phyloP scores from a whole-genome alignment of 1,140 invertebrate genomes.

The Drosophila auraria region DNA sequence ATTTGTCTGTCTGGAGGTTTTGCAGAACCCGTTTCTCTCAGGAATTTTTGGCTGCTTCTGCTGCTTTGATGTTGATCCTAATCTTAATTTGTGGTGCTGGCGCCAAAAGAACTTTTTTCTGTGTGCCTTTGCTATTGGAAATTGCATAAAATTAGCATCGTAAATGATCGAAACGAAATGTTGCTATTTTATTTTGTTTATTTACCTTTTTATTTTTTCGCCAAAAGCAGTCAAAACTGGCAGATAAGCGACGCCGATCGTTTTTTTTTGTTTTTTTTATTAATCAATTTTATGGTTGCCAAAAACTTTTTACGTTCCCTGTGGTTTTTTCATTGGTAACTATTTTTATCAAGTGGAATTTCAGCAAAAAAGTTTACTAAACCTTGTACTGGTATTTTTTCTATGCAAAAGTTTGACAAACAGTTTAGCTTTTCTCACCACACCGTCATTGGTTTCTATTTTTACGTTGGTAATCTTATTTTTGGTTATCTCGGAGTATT shows the following conservation, averaged over 20 bases:
- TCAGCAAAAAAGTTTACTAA: not conserved
- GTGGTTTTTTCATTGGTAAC: conserved; percentile 14
- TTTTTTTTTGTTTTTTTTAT: conserved; percentile 26
- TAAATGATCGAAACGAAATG: conserved; percentile 57
- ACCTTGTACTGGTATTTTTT: not conserved
- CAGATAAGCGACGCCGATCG: conserved; percentile 31
- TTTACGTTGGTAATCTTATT: conserved; percentile 17
- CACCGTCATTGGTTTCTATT: conserved; percentile 17
- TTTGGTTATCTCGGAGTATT: conserved; percentile 27
- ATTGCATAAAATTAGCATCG: conserved; percentile 68
- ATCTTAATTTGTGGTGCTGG: conserved; percentile 80
- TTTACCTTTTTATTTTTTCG: conserved; percentile 39
- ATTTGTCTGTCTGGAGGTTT: conserved; percentile 44
- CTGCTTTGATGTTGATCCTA: conserved; percentile 74
- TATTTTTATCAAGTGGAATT: conserved; percentile 27
- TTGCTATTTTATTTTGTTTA: conserved; percentile 53
- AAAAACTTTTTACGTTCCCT: conserved; percentile 19
- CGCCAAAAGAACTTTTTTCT: conserved; percentile 62
- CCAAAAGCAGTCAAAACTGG: conserved; percentile 38
- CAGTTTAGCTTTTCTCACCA: not conserved
- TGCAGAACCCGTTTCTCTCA: conserved; percentile 53
- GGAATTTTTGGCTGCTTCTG: conserved; percentile 56
- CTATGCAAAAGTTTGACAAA: conserved; percentile 4
- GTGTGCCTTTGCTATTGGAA: conserved; percentile 31
- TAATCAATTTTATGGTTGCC: conserved; percentile 65